phyloP scores from a whole-genome alignment of 2,888 invertebrate species.

The Dryocosmus kuriphilus region DNA sequence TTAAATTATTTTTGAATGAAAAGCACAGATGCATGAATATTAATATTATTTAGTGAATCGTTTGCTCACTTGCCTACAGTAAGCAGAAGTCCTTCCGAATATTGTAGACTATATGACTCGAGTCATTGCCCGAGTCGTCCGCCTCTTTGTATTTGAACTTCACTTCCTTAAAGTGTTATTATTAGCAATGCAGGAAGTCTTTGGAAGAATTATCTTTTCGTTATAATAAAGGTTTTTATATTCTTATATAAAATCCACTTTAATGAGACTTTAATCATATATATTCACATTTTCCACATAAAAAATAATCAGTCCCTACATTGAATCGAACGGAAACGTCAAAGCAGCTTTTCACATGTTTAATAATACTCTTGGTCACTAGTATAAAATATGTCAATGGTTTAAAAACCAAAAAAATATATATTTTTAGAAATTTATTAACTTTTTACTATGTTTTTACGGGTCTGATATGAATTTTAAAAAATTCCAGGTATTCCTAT shows the following conservation, averaged over 20 bases:
- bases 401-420: too few species aligned
- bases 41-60: slow-evolving; percentile 3
- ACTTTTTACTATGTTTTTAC: too few species aligned
- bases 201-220: slow-evolving; percentile 24
- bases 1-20: not conserved
- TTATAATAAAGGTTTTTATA: slow-evolving; percentile 34
- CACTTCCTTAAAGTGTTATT: slow-evolving; percentile 41
- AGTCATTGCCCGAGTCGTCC: slow-evolving; percentile 41
- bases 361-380: not conserved
- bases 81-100: slow-evolving; percentile 24
- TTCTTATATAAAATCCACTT: slow-evolving; percentile 25
- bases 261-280: slow-evolving; percentile 32
- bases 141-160: slow-evolving; percentile 39
- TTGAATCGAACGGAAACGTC: slow-evolving; percentile 3
- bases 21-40: not conserved
- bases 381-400: too few species aligned
- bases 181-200: slow-evolving; percentile 38
- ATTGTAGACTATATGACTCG: slow-evolving; percentile 37
- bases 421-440: not conserved
- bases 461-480: too few species aligned
- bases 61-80: slow-evolving; percentile 21
- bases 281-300: slow-evolving; percentile 9
- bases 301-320: slow-evolving; percentile 12
- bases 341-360: not conserved
- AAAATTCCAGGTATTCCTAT: too few species aligned